A percentile compares a stretch with the other conserved stretches of the same genome.
Conservation (phyloP, 2,113 vertebrate species). For the Urocolius indicus region DNA sequence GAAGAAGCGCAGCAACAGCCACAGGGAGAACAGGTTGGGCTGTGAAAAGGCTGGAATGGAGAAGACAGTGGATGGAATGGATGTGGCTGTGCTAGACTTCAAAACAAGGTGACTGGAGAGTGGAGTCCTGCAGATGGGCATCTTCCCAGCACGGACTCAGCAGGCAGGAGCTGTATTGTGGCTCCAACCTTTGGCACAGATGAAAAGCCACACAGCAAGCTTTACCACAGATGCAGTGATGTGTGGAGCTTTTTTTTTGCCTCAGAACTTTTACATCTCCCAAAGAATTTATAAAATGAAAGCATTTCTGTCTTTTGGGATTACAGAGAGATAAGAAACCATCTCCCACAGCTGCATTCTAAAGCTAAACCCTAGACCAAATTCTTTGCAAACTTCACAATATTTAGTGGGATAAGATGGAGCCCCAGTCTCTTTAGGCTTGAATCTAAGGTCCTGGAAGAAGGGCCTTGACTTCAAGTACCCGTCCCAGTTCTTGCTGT, state of each 20-base stretch:
- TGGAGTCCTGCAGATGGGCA: neutral
- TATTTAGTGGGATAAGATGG: neutral
- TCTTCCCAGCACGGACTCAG: neutral
- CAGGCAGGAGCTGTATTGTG: neutral
- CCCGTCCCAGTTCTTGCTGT: neutral
- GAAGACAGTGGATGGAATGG: neutral
- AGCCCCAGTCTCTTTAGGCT: neutral
- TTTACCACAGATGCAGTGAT: neutral
- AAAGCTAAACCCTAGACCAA: neutral
- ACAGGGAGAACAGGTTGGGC: neutral
- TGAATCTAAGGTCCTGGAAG: neutral
- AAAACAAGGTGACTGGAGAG: slow-evolving; percentile 20
- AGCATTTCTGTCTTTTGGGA: neutral
- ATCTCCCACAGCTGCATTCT: neutral
- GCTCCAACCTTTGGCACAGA: slow-evolving; percentile 5
- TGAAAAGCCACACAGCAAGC: neutral
- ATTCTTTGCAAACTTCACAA: neutral
- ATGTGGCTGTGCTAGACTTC: neutral
- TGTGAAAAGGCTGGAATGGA: neutral
- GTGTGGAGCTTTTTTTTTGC: neutral
- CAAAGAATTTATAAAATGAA: neutral
- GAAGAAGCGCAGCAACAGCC: neutral
- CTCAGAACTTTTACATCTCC: neutral
- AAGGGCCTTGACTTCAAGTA: neutral
- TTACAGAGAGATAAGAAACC: neutral